Evolutionary conservation across 2,888 invertebrate species (phyloP).

Genomic region (Agelastica alni): DNA sequence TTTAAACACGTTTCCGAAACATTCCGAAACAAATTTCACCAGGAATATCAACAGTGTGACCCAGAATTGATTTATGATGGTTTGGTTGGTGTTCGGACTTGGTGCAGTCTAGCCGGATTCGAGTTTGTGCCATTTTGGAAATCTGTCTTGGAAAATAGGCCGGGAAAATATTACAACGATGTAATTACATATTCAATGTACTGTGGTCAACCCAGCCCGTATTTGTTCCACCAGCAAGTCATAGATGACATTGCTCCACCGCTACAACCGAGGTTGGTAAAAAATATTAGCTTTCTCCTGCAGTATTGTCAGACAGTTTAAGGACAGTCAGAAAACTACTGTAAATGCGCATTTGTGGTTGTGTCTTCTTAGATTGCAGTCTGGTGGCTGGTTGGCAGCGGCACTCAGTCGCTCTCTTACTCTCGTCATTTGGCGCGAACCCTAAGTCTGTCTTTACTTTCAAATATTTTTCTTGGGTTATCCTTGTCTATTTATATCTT

Average conservation of each 20-base stretch:
- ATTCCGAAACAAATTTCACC: neutral
- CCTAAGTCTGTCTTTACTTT: too few relatives aligned
- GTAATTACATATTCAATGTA: slow-evolving; percentile 13
- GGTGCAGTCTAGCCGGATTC: slow-evolving; percentile 3
- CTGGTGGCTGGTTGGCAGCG: too few relatives aligned
- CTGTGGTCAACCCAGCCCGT: slow-evolving; percentile 5
- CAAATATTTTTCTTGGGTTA: too few relatives aligned
- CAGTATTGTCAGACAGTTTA: too few relatives aligned
- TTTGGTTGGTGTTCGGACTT: neutral
- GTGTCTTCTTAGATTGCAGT: too few relatives aligned
- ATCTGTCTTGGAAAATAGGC: neutral
- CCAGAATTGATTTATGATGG: neutral
- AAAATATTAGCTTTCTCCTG: too few relatives aligned
- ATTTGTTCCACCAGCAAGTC: neutral
- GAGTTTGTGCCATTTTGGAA: slow-evolving; percentile 9
- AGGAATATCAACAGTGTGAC: neutral
- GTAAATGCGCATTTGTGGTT: too few relatives aligned
- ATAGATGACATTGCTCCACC: neutral
- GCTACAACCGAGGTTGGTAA: slow-evolving; percentile 2
- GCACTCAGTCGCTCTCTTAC: too few relatives aligned
- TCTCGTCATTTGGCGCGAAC: too few relatives aligned
- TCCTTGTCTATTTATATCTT: too few relatives aligned
- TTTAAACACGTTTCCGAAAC: neutral
- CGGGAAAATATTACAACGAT: neutral
- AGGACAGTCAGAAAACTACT: too few relatives aligned